Percentiles rank a stretch among this genome's conserved stretches.
These are phyloP conservation scores for Cinclus cinclus DNA, from an alignment of 2,113 vertebrate genomes.

Conservation along the genomic window DNA sequence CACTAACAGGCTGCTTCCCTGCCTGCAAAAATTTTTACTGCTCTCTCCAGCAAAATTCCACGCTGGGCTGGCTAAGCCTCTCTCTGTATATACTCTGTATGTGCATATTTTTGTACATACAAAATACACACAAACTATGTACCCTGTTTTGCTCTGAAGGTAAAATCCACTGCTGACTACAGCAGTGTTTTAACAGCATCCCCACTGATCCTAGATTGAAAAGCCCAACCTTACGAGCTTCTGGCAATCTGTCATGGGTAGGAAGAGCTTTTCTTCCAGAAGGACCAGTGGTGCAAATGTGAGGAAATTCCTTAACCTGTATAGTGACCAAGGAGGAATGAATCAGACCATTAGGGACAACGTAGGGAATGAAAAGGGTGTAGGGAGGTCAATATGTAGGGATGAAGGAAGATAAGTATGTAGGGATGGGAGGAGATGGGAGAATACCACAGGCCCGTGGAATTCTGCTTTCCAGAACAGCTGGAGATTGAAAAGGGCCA, in stretches of 20 bases:
- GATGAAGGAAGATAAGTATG: neutral
- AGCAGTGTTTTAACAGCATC: neutral
- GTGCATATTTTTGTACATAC: neutral
- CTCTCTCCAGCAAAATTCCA: slow-evolving; percentile 29
- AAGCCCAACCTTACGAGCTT: neutral
- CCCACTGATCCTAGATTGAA: neutral
- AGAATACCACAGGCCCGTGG: neutral
- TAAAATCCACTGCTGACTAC: neutral
- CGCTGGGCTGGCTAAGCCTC: neutral
- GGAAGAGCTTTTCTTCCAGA: neutral
- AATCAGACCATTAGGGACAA: neutral
- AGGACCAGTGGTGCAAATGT: neutral
- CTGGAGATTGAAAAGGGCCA: neutral
- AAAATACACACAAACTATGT: neutral
- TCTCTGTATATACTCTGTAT: neutral
- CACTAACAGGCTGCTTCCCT: neutral
- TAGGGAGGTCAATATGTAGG: neutral
- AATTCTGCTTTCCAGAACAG: neutral
- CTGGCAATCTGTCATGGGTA: neutral
- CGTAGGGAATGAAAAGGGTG: neutral
- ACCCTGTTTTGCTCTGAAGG: neutral
- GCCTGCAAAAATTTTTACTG: neutral
- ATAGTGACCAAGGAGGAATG: neutral
- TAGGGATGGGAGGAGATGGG: neutral
- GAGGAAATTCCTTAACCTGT: neutral